Conservation (phyloP, 2,113 vertebrate genomes). For the Larimichthys polyactis region DNA sequence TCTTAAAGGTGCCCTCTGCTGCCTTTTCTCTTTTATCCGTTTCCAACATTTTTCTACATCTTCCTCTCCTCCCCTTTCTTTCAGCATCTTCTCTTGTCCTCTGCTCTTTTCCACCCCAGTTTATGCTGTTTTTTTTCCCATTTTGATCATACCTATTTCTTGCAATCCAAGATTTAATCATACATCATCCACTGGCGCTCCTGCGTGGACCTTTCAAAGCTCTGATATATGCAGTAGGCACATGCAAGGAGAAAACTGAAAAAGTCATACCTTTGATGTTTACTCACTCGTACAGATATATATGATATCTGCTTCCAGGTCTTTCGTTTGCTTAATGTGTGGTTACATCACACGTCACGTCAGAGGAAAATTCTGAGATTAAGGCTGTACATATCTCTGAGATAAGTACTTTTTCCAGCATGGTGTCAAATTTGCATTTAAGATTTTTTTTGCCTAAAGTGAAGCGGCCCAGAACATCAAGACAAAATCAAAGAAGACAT, state of each 20-base stretch:
- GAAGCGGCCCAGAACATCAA: background rate
- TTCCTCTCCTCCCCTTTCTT: background rate
- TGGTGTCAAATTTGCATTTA: background rate
- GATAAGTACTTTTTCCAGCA: background rate
- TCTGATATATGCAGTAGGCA: background rate
- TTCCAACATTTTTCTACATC: background rate
- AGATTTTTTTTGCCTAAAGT: background rate
- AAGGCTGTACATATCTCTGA: background rate
- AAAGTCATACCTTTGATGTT: background rate
- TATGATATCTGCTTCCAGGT: background rate
- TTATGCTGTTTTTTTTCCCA: background rate
- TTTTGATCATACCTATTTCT: background rate
- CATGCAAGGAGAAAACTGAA: background rate
- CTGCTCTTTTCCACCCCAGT: background rate
- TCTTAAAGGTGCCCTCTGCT: background rate
- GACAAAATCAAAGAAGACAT: background rate
- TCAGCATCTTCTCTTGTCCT: background rate
- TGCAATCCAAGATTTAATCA: background rate
- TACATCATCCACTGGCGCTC: background rate
- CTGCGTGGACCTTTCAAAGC: background rate
- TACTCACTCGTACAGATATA: background rate
- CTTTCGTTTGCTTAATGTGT: background rate
- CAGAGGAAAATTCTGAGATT: background rate
- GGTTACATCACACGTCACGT: background rate
- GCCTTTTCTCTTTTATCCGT: constrained; percentile 7